Conservation (phyloP, 2,113 vertebrate genomes). For the Rhineura floridana region DNA sequence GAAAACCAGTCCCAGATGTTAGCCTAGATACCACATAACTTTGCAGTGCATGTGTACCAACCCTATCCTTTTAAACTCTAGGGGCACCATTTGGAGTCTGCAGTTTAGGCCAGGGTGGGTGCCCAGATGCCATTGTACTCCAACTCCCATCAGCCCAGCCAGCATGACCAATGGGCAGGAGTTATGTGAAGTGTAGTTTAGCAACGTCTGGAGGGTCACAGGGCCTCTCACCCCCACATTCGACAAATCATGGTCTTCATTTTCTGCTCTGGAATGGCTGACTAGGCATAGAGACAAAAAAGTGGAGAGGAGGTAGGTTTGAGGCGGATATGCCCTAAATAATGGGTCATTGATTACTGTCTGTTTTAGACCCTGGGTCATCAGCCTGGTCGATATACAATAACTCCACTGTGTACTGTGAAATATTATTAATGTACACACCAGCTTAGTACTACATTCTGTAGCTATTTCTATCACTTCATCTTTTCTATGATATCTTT, state of each 20-base stretch:
- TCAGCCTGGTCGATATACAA: constrained; percentile 13
- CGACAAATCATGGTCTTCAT: constrained; percentile 63
- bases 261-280: constrained; percentile 67
- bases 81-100: constrained; percentile 56
- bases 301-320: constrained; percentile 57
- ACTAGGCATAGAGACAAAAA: constrained; percentile 33
- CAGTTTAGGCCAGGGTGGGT: constrained; percentile 49
- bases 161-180: no score
- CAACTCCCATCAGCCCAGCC: no score
- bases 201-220: no score
- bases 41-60: constrained; percentile 63
- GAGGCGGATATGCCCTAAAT: constrained; percentile 46
- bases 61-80: constrained; percentile 68
- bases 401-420: not conserved
- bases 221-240: constrained; percentile 26
- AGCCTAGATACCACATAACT: constrained; percentile 55
- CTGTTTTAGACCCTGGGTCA: constrained; percentile 11
- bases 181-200: no score
- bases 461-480: not conserved
- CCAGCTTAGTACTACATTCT: not conserved
- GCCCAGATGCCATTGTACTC: no score
- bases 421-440: not conserved
- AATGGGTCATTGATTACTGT: constrained; percentile 44
- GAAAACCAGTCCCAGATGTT: constrained; percentile 65
- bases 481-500: not conserved